These are phyloP conservation scores for Therioaphis trifolii DNA, from an alignment of 2,888 invertebrate species.

Conservation along the genomic window DNA sequence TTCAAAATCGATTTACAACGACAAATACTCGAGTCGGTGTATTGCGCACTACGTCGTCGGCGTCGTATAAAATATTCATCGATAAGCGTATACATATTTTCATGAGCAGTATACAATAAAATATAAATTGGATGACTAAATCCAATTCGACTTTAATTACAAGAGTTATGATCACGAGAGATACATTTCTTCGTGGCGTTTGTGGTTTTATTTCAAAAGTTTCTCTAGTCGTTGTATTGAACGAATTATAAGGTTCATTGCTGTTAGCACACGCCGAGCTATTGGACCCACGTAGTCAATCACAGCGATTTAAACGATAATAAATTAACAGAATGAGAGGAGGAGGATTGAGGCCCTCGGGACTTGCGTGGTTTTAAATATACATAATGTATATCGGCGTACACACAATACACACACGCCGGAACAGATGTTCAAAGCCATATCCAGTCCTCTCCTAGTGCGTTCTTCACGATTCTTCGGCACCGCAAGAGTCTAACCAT, in stretches of 20 bases:
- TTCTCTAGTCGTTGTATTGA: not conserved
- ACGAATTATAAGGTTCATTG: not conserved
- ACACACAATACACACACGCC: too few species aligned
- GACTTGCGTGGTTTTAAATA: conserved; percentile 23
- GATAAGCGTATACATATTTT: conserved; percentile 37
- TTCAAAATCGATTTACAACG: conserved; percentile 40
- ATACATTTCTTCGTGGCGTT: too few species aligned
- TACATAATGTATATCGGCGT: not conserved
- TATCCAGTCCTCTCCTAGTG: not conserved
- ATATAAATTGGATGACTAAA: not conserved
- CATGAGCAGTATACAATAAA: conserved; percentile 13
- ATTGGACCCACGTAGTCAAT: conserved; percentile 7
- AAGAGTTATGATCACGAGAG: too few species aligned
- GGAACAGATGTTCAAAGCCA: conserved; percentile 32
- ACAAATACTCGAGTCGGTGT: not conserved
- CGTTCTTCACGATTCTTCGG: not conserved
- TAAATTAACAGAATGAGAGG: conserved; percentile 16
- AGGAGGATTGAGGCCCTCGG: conserved; percentile 18
- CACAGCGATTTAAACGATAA: conserved; percentile 21
- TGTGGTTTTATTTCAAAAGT: not conserved
- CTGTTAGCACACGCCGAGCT: too few species aligned
- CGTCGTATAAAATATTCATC: not conserved
- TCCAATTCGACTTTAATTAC: too few species aligned
- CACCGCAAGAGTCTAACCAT: not conserved
- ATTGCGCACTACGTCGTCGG: not conserved